These are phyloP conservation scores for Sphyrna mokarran DNA, from an alignment of 2,113 vertebrate genomes.

Conservation along the genomic window DNA sequence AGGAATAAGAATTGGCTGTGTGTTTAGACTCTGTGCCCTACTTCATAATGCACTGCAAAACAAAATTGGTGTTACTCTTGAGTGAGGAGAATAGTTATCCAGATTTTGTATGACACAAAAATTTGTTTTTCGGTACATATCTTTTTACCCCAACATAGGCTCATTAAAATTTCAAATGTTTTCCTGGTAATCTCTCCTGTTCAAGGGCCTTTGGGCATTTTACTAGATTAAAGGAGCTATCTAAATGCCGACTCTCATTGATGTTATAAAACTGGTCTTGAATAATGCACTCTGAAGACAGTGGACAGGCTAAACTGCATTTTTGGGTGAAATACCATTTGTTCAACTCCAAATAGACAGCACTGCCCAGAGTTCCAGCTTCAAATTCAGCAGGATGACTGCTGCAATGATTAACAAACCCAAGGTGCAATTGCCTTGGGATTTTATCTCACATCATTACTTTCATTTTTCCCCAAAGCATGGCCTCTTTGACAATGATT, in stretches of 20 bases:
- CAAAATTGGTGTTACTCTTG: not conserved
- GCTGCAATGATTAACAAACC: not conserved
- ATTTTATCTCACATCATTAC: constrained; percentile 15
- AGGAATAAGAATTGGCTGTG: not conserved
- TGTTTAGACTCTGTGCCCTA: not conserved
- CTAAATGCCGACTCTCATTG: not conserved
- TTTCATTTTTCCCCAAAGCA: not conserved
- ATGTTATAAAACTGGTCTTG: not conserved
- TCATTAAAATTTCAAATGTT: not conserved
- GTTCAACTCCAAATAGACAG: not conserved
- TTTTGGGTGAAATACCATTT: not conserved
- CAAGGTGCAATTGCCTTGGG: not conserved
- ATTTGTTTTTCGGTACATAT: not conserved
- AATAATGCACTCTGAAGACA: not conserved
- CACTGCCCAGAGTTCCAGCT: not conserved
- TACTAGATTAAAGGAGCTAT: not conserved
- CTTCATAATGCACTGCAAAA: not conserved
- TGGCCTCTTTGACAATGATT: constrained; percentile 16
- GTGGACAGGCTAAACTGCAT: no score
- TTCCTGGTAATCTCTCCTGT: not conserved
- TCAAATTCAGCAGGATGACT: not conserved
- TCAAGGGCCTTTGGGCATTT: not conserved
- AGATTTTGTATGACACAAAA: not conserved
- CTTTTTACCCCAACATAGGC: not conserved
- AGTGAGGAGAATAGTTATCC: not conserved